Evolutionary conservation across 2,888 invertebrate species (phyloP), one percentile per base, ranked within the genome.

Genomic region (Calameuta filiformis): DNA sequence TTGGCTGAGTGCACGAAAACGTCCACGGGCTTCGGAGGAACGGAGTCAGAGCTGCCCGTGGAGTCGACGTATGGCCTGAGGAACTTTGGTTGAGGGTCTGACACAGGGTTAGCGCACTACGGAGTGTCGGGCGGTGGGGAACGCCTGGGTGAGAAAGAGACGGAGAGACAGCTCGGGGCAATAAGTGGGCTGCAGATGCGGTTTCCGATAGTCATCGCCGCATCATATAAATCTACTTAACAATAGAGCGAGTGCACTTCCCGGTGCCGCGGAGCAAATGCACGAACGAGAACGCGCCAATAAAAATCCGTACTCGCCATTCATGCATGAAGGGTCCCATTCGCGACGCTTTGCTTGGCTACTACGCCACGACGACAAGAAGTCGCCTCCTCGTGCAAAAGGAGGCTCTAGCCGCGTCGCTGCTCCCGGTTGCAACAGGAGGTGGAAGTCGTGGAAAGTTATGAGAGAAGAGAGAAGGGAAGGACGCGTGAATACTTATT

Each of bases 191-290:
- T 74, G 75, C 77, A 75, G 77, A 75, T 40, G 73, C 79, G 82
- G 80, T 85, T 87, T 82, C 83, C 82, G 86, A 86, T 82, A 84
- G 83, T 86, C 86, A 87, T 87, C 85, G 83, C 77, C 80, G 83
- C 83, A 82, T 85, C 85, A 78, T 85, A 87, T 85, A 86, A 87
- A 86, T 85, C 84, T 86, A 82, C 83, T 85, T 84, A 85, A 87
- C 86, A 87, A 87, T 83, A 82, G 84, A 76, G 81, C 73, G 80
- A 82, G 82, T 81, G 81, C 81, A 78, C 79, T 81, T 78, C 76
- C 79, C 77, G 71, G 73, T 78, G 79, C 79, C 79, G 69, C 81
- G 77, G 79, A 79, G 81, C 79, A 79, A 79, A 80, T 81, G 82
- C 80, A 76, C 75, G 77, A 75, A 79, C 78, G 77, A 74, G 79